phyloP scores from a whole-genome alignment of 2,888 invertebrate species.

The Dasypolia templi region DNA sequence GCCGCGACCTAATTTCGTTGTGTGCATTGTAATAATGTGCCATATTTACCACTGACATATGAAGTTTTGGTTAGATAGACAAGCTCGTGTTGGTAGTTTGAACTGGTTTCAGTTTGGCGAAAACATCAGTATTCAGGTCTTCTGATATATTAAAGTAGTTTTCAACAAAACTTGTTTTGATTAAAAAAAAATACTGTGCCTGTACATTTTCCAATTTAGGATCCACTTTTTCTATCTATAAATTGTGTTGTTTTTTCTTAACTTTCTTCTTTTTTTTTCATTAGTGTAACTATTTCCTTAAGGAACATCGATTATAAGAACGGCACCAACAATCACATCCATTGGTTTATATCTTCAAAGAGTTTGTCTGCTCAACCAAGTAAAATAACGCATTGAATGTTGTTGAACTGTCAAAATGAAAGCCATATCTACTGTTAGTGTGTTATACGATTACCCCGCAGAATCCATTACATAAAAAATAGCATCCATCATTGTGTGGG shows the following conservation, averaged over 20 bases:
- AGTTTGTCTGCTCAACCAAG: no score
- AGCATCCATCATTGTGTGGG: slow-evolving; percentile 26
- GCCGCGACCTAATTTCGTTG: slow-evolving; percentile 53
- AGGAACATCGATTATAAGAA: background rate
- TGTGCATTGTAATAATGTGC: slow-evolving; percentile 49
- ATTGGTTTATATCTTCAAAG: no score
- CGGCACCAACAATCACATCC: no score
- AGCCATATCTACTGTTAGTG: no score
- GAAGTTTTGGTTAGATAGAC: slow-evolving; percentile 43
- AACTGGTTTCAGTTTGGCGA: slow-evolving; percentile 14
- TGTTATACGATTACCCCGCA: no score
- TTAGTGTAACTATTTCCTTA: background rate
- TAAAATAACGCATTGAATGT: no score
- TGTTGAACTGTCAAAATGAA: no score
- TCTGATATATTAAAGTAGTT: background rate
- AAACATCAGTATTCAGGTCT: background rate
- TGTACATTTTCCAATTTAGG: background rate
- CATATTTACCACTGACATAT: slow-evolving; percentile 39
- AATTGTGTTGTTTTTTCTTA: background rate
- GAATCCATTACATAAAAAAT: background rate
- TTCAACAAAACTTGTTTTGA: background rate
- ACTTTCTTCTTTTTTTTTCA: background rate
- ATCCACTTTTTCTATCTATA: background rate
- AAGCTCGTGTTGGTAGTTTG: slow-evolving; percentile 4
- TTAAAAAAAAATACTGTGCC: background rate